Conservation (phyloP, 2,113 vertebrate species). For the Petrocephalus zakoni region DNA sequence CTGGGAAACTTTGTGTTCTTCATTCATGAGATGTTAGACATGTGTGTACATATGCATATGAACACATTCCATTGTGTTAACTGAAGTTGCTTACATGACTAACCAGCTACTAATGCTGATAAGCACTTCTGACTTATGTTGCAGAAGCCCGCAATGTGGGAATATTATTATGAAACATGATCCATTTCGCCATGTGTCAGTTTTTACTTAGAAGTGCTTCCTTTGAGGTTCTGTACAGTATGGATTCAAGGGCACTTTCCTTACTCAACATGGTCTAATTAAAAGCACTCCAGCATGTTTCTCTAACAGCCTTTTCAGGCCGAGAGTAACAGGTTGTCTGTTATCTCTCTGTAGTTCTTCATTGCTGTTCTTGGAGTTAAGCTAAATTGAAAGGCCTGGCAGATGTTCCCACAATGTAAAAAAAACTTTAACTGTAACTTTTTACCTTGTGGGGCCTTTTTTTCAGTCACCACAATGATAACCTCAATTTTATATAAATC, state of each 20-base stretch:
- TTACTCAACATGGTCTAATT: neutral
- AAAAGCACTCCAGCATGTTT: neutral
- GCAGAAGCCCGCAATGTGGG: neutral
- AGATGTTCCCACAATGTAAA: too few relatives aligned
- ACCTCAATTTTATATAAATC: too few relatives aligned
- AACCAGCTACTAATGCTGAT: too few relatives aligned
- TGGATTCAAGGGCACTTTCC: slow-evolving; percentile 4
- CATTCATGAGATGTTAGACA: too few relatives aligned
- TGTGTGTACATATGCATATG: too few relatives aligned
- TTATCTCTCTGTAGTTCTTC: neutral
- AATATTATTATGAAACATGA: neutral
- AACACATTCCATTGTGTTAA: too few relatives aligned
- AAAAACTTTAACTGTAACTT: too few relatives aligned
- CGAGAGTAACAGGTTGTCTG: neutral
- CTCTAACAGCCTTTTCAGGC: neutral
- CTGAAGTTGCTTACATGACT: too few relatives aligned
- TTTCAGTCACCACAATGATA: too few relatives aligned
- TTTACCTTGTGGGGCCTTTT: too few relatives aligned
- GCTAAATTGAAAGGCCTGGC: neutral
- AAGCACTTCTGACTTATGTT: neutral
- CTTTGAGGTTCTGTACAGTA: slow-evolving; percentile 2
- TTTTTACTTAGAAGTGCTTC: neutral
- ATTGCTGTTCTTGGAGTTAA: neutral
- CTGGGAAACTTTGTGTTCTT: too few relatives aligned
- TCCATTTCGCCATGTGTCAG: neutral